These are phyloP conservation scores for Uropetala carovei DNA, from an alignment of 2,888 invertebrate genomes.

Conservation along the genomic window DNA sequence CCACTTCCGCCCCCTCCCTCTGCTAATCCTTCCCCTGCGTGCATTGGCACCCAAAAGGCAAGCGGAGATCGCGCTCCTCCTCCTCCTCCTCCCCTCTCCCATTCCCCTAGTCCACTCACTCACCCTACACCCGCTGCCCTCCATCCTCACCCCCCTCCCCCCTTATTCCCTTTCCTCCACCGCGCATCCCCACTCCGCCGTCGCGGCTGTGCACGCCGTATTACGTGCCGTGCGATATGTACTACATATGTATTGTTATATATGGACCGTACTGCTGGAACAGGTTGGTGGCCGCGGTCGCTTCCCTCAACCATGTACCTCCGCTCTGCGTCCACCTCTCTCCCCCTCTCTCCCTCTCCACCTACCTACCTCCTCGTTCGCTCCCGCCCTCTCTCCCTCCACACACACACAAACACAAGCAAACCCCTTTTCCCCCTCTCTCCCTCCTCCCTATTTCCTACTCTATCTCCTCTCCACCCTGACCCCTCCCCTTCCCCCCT, in stretches of 20 bases:
- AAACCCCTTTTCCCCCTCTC: neutral
- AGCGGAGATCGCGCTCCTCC: neutral
- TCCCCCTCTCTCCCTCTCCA: too few species aligned
- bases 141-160: neutral
- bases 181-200: neutral
- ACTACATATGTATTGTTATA: constrained; percentile 60
- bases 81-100: neutral
- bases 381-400: neutral
- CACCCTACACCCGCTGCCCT: neutral
- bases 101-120: neutral
- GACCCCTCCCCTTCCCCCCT: neutral
- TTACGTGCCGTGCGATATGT: constrained; percentile 52
- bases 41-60: constrained; percentile 22
- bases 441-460: too few species aligned
- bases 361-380: too few species aligned
- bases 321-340: neutral
- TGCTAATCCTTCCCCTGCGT: neutral
- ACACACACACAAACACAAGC: neutral
- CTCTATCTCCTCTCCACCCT: neutral
- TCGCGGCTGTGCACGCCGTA: constrained; percentile 40
- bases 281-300: constrained; percentile 50
- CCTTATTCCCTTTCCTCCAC: neutral
- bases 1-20: neutral
- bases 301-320: constrained; percentile 39
- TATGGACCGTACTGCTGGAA: constrained; percentile 62